These are phyloP conservation scores for Muscina levida DNA, from an alignment of 2,888 invertebrate genomes.

Conservation along the genomic window DNA sequence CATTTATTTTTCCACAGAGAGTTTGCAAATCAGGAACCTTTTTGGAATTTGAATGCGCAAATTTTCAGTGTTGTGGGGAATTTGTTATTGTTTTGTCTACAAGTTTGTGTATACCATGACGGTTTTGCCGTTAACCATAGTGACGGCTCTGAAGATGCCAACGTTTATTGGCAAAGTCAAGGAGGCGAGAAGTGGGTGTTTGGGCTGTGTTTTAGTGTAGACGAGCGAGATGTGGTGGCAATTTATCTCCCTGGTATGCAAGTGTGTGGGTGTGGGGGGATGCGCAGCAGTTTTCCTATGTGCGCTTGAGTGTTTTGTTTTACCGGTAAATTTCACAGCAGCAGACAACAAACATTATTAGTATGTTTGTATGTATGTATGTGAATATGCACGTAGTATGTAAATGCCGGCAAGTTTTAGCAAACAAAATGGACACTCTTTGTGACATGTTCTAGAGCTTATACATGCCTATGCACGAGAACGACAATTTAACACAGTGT, in stretches of 20 bases:
- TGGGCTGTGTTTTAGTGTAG: constrained; percentile 11
- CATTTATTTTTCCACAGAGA: too few relatives aligned
- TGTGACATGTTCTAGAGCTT: neutral
- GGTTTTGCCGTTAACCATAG: constrained; percentile 5
- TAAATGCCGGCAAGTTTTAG: constrained; percentile 28
- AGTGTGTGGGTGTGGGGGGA: constrained; percentile 1
- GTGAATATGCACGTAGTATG: too few relatives aligned
- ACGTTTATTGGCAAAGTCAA: constrained; percentile 5
- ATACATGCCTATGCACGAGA: neutral
- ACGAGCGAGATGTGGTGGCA: constrained; percentile 5
- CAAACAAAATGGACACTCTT: constrained; percentile 12
- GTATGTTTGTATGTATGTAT: neutral
- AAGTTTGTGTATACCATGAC: too few relatives aligned
- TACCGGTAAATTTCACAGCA: constrained; percentile 34
- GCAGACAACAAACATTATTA: constrained; percentile 28
- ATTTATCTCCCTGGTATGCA: constrained; percentile 19
- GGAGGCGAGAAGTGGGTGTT: constrained; percentile 5
- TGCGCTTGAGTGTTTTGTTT: constrained; percentile 26
- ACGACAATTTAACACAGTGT: neutral
- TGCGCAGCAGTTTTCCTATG: neutral
- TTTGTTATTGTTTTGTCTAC: too few relatives aligned
- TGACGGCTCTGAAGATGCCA: neutral
- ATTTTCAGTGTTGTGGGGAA: too few relatives aligned
- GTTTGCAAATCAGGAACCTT: too few relatives aligned
- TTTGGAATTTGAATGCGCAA: too few relatives aligned